These are phyloP conservation scores for Bombus breviceps DNA, from an alignment of 1,140 invertebrate species.

Conservation along the genomic window DNA sequence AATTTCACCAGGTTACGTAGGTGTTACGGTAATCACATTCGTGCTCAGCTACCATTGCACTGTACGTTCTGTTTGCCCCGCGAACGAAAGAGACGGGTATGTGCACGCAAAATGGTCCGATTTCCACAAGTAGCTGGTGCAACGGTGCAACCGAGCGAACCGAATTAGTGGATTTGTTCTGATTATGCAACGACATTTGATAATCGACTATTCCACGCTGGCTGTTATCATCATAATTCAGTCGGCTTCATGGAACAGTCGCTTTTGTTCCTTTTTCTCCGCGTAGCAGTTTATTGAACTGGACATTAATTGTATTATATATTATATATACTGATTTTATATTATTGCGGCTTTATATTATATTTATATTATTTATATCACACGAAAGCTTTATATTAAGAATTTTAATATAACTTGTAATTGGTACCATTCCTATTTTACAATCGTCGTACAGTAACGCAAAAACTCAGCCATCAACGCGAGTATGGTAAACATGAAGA, in stretches of 20 bases:
- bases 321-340: no score
- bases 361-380: no score
- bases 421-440: no score
- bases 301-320: no score
- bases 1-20: conserved; percentile 25
- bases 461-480: no score
- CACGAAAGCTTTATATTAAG: no score
- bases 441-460: no score
- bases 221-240: neutral
- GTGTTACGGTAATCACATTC: conserved; percentile 12
- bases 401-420: no score
- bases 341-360: no score
- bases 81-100: neutral
- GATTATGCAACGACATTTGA: conserved; percentile 39
- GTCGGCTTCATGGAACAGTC: neutral
- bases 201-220: neutral
- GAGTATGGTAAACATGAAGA: no score
- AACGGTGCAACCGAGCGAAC: conserved; percentile 24
- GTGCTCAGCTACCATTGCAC: neutral
- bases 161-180: neutral
- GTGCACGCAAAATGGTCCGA: conserved; percentile 10
- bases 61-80: neutral
- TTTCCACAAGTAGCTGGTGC: conserved; percentile 29
- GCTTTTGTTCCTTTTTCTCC: no score
- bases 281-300: no score